A percentile compares a stretch with the other conserved stretches of the same genome.
These are phyloP conservation scores for Leucoraja ocellata DNA, from an alignment of 2,797 vertebrate species.

Conservation along the genomic window DNA sequence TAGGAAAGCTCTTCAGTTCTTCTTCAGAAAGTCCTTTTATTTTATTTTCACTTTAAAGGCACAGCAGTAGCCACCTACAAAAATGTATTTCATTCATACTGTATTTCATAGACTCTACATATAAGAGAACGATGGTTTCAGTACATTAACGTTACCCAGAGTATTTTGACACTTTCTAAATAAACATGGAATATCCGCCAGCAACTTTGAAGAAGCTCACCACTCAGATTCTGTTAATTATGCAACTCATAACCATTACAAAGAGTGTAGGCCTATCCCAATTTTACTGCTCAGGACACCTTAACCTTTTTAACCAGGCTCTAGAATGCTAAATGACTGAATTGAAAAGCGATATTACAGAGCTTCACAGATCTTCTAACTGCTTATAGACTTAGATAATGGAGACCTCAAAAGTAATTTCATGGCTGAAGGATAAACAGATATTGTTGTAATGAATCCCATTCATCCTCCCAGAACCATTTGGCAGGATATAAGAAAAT, in stretches of 20 bases:
- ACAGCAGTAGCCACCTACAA: neutral
- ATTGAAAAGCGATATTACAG: neutral
- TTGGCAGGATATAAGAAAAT: neutral
- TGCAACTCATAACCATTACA: neutral
- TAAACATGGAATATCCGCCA: neutral
- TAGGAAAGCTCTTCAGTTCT: neutral
- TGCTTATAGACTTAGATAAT: neutral
- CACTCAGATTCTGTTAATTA: neutral
- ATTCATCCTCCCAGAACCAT: neutral
- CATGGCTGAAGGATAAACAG: neutral
- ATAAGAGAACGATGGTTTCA: neutral
- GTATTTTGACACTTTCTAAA: neutral
- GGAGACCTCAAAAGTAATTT: neutral
- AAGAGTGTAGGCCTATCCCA: neutral
- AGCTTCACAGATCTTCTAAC: neutral
- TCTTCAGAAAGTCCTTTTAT: neutral
- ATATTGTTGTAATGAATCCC: neutral
- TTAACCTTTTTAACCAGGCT: neutral
- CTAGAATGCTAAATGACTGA: neutral
- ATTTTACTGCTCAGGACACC: neutral
- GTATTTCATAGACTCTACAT: neutral
- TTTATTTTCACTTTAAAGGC: neutral
- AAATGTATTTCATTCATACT: neutral
- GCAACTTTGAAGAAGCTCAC: neutral
- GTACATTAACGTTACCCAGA: neutral